phyloP scores from a whole-genome alignment of 2,888 invertebrate species.

The Odontomyia ornata region DNA sequence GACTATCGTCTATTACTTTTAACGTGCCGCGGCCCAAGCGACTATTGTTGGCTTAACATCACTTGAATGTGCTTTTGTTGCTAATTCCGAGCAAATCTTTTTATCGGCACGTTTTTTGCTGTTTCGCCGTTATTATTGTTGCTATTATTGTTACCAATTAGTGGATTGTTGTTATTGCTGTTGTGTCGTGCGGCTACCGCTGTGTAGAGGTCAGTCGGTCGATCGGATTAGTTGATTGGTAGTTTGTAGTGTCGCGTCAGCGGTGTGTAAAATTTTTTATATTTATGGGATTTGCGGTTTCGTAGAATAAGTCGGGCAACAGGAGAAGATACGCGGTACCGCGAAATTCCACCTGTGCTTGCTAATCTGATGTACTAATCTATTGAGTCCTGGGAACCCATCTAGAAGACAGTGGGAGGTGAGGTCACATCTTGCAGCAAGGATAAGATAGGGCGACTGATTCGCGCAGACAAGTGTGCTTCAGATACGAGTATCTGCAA shows the following conservation, averaged over 20 bases:
- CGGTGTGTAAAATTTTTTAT: constrained; percentile 22
- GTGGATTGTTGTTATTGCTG: constrained; percentile 25
- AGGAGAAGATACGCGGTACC: neutral
- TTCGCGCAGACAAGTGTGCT: neutral
- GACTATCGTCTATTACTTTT: neutral
- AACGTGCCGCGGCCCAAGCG: neutral
- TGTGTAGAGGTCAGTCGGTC: constrained; percentile 7
- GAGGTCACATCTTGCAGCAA: too few species aligned
- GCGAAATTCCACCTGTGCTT: neutral
- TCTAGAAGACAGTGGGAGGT: too few species aligned
- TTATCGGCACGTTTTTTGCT: constrained; percentile 4
- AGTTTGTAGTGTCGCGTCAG: constrained; percentile 20
- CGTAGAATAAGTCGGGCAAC: constrained; percentile 4
- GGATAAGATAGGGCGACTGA: neutral
- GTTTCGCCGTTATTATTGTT: constrained; percentile 15
- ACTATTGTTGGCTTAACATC: constrained; percentile 10
- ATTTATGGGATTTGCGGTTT: constrained; percentile 22
- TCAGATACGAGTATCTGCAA: neutral
- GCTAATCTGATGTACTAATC: neutral
- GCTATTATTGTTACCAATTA: constrained; percentile 33
- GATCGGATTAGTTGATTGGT: constrained; percentile 23
- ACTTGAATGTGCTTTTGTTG: constrained; percentile 30
- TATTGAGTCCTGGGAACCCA: too few species aligned
- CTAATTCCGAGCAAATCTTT: constrained; percentile 17
- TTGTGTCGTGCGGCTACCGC: constrained; percentile 10